A percentile compares a stretch with the other conserved stretches of the same genome.
phyloP scores from a whole-genome alignment of 1,140 invertebrate species.

The Drosophila nasuta region DNA sequence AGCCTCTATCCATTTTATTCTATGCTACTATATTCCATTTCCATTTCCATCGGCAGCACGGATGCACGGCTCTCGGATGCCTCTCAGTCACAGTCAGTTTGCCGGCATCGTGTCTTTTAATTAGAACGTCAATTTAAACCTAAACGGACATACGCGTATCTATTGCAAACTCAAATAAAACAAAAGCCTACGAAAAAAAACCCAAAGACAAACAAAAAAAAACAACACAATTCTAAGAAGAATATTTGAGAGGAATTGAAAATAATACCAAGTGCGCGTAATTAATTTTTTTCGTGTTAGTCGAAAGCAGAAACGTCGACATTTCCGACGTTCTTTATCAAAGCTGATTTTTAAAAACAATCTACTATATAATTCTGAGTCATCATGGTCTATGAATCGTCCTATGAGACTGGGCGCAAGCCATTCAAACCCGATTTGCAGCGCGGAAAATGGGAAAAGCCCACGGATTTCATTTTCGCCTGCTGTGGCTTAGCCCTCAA shows the following conservation, averaged over 20 bases:
- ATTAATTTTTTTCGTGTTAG: slow-evolving; percentile 11
- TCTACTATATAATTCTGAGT: not conserved
- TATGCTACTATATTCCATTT: slow-evolving; percentile 2
- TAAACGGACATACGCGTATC: slow-evolving; percentile 45
- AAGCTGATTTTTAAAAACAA: not conserved
- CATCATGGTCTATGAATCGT: slow-evolving; percentile 73
- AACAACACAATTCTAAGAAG: not conserved
- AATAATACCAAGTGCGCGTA: slow-evolving; percentile 7
- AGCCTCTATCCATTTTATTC: slow-evolving; percentile 14
- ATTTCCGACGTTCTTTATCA: slow-evolving; percentile 26
- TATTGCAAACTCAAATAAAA: slow-evolving; percentile 10
- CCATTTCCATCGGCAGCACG: slow-evolving; percentile 6
- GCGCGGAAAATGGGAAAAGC: slow-evolving; percentile 75
- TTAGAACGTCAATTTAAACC: slow-evolving; percentile 70
- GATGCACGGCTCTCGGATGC: slow-evolving; percentile 28
- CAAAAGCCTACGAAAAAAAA: not conserved
- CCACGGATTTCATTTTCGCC: slow-evolving; percentile 70
- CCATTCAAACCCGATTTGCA: slow-evolving; percentile 70
- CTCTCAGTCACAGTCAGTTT: slow-evolving; percentile 52
- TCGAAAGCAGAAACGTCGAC: not conserved
- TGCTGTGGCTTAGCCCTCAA: slow-evolving; percentile 70
- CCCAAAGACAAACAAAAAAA: slow-evolving; percentile 28
- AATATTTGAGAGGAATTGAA: not conserved
- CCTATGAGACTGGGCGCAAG: slow-evolving; percentile 70
- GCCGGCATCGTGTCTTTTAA: slow-evolving; percentile 71